These are phyloP conservation scores for Drosophila sordidula DNA, from an alignment of 2,888 invertebrate species.

Conservation along the genomic window DNA sequence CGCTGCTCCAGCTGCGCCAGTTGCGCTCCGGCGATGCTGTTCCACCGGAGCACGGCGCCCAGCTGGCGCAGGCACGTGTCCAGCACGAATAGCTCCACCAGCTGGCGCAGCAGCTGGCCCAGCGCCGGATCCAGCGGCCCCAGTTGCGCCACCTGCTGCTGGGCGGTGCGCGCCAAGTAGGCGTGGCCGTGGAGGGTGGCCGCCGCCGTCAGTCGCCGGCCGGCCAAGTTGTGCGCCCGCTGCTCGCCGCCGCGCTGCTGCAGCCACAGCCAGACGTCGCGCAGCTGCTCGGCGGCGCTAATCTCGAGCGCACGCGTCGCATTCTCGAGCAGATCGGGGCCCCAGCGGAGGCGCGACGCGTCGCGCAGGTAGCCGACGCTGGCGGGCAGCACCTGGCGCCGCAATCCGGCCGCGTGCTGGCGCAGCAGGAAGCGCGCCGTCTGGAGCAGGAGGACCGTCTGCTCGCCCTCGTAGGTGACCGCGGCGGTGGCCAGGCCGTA, in stretches of 20 bases:
- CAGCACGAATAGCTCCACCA: conserved; percentile 69
- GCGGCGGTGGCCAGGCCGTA: conserved; percentile 93
- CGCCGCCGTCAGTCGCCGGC: conserved; percentile 91
- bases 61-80: conserved; percentile 72
- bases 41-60: conserved; percentile 70
- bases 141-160: conserved; percentile 36
- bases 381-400: conserved; percentile 87
- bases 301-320: conserved; percentile 85
- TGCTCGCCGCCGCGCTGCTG: conserved; percentile 86
- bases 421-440: conserved; percentile 93
- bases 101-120: conserved; percentile 32
- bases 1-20: conserved; percentile 87
- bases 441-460: conserved; percentile 95
- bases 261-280: conserved; percentile 89
- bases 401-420: conserved; percentile 88
- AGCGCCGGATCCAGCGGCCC: no score
- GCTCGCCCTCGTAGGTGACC: conserved; percentile 98
- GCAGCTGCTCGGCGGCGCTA: conserved; percentile 87
- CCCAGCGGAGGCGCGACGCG: conserved; percentile 55
- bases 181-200: conserved; percentile 87
- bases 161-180: conserved; percentile 65
- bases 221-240: conserved; percentile 93
- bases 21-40: conserved; percentile 59
- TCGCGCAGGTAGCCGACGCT: conserved; percentile 89
- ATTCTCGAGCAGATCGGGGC: conserved; percentile 54